phyloP scores from a whole-genome alignment of 2,113 vertebrate species.

The Antechinus stuartii region DNA sequence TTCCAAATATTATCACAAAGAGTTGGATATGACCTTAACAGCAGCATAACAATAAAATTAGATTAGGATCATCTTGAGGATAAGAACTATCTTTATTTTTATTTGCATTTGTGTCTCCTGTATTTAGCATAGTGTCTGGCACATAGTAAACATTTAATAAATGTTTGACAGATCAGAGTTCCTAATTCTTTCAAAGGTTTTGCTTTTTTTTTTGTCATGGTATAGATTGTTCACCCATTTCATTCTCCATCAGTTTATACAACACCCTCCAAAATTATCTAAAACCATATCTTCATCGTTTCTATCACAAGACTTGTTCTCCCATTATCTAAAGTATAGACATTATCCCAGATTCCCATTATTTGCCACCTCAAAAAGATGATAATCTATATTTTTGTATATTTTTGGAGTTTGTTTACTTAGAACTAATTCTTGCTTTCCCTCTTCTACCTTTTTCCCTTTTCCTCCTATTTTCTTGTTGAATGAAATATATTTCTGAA shows the following conservation, averaged over 20 bases:
- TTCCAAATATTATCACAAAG: background rate
- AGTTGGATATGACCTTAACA: background rate
- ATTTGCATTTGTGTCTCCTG: background rate
- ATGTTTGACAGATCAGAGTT: background rate
- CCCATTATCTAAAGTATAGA: background rate
- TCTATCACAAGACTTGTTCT: background rate
- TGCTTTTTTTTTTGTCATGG: background rate
- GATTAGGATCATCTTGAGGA: background rate
- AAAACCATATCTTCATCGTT: background rate
- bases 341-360: background rate
- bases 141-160: background rate
- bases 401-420: background rate
- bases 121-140: background rate
- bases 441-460: background rate
- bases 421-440: background rate
- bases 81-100: background rate
- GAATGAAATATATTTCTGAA: background rate
- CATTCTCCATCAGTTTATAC: background rate
- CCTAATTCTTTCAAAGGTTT: background rate
- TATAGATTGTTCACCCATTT: background rate
- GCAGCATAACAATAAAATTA: background rate
- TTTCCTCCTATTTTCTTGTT: background rate
- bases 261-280: background rate
- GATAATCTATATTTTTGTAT: background rate
- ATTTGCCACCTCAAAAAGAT: background rate